Evolutionary conservation across 2,113 vertebrate species (phyloP), one percentile per base, ranked within the genome.

Genomic region (Chionis minor): DNA sequence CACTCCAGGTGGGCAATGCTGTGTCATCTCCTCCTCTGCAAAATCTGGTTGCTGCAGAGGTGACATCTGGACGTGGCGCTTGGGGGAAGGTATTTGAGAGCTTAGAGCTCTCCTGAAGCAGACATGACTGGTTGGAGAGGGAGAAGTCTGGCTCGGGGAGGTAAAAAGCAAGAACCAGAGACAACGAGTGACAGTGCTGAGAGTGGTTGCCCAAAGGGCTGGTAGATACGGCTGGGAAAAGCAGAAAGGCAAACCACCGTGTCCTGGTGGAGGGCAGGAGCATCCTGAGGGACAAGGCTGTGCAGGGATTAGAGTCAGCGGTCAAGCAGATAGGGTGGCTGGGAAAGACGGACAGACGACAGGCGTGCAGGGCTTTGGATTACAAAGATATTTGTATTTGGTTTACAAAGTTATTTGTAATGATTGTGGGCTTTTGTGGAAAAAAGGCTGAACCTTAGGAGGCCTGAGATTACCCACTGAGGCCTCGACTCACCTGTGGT

Each of bases 401-500:
- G 40, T 32, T 66, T 66, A 22, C 30, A 22, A 45, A 45, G 63
- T 32, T 45, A 45, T 15, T 66, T 66, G 63, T 45, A 45, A 66
- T 5, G n/a, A 7, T 16, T 8, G 1, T 56, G 18, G 66, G 28
- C 10, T 82, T 67, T 27, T 16, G 45, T 5, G 49, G 49, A 38
- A 40, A 35, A 63, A 63, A 63, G 28, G 30, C 14, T 38, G 52
- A 66, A 15, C 58, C 47, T 32, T 35, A 8, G 59, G 58, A 55
- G 52, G 26, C 30, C 38, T 62, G 86, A 72, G 59, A 32, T 62
- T 14, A 47, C 33, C 19, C 27, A 0, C 0, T 1, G 30, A 38
- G 12, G n/a, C 54, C 65, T 78, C 15, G 5, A 18, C 70, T 63
- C 1, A 0, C 17, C 6, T 0, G 0, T 33, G 40, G 65, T 49